Percentiles rank a stretch among this genome's conserved stretches.
phyloP scores from a whole-genome alignment of 2,113 vertebrate species.

The Lepus europaeus region DNA sequence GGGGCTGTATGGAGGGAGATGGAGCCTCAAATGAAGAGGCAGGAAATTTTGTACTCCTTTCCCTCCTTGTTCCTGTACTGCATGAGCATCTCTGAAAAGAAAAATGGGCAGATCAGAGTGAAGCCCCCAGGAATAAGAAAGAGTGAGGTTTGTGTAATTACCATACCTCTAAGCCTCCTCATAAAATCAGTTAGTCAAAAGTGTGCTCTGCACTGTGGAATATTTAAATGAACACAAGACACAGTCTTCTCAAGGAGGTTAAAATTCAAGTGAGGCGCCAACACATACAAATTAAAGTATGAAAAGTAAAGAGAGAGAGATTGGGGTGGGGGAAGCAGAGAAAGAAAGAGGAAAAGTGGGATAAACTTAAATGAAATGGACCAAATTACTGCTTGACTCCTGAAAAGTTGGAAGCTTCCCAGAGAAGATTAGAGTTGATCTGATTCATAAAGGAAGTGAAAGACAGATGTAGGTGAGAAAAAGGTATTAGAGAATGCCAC shows the following conservation, averaged over 20 bases:
- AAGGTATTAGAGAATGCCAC: neutral
- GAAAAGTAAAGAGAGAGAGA: neutral
- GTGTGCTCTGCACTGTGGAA: neutral
- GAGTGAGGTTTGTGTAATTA: neutral
- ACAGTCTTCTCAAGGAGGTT: neutral
- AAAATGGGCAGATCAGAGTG: neutral
- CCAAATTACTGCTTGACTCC: neutral
- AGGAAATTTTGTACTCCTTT: neutral
- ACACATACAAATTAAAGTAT: neutral
- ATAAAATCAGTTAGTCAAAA: neutral
- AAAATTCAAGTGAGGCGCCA: neutral
- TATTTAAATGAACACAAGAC: neutral
- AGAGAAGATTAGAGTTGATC: neutral
- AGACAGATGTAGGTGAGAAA: neutral
- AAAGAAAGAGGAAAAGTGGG: neutral
- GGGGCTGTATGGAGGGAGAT: rapidly evolving
- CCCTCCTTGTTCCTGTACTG: neutral
- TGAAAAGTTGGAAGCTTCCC: neutral
- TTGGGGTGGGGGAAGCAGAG: too few species aligned
- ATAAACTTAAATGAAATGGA: neutral
- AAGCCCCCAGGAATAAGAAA: neutral
- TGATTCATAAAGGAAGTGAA: neutral
- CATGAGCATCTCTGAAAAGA: neutral
- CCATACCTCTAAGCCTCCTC: neutral
- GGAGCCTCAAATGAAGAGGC: neutral